Evolutionary conservation across 2,113 vertebrate species (phyloP), one percentile per base, ranked within the genome.

Genomic region (Serinus canaria): DNA sequence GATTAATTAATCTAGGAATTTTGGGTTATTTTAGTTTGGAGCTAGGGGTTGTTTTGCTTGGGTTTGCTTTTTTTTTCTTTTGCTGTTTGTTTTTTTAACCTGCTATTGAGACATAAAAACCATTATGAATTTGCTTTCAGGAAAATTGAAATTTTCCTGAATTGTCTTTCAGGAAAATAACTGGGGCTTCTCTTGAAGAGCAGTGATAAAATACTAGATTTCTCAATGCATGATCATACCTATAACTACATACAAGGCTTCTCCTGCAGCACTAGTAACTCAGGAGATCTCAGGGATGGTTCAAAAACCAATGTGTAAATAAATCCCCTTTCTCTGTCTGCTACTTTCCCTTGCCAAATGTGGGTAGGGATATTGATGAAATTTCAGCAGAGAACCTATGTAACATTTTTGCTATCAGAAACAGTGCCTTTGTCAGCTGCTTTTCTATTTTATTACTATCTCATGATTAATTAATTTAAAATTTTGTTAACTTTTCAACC

Each of bases 21-120:
- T 70, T 20, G 15, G 3, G 8, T 39, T 78, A n/a, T 31, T 89
- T 83, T 41, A 4, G 2, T 20, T 73, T 62, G 10, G 5, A 2
- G 4, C n/a, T 79, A 3, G 1, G 0, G 41, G 10, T 12, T 18
- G 24, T 9, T 55, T 44, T 4, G 6, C 5, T 62, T 62, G 18
- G 4, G 7, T 30, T 55, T 55, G 11, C 18, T 35, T 35, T 15
- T 23, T 25, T 12, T 12, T 8, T 22, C 23, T 12, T 8, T 50
- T 18, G 73, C 19, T 73, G 63, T 3, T 14, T 43, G 8, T 21
- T 43, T 25, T 74, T 66, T 46, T 6, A 6, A 15, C 8, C 15
- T 56, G 52, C 2, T 83, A 58, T 41, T 53, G 53, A 81, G 79
- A 83, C 19, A 41, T 30, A 30, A 59, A 80, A 52, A 64, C 5